Conservation (phyloP, 2,888 invertebrate genomes). For the Drosophila sordidapex region DNA sequence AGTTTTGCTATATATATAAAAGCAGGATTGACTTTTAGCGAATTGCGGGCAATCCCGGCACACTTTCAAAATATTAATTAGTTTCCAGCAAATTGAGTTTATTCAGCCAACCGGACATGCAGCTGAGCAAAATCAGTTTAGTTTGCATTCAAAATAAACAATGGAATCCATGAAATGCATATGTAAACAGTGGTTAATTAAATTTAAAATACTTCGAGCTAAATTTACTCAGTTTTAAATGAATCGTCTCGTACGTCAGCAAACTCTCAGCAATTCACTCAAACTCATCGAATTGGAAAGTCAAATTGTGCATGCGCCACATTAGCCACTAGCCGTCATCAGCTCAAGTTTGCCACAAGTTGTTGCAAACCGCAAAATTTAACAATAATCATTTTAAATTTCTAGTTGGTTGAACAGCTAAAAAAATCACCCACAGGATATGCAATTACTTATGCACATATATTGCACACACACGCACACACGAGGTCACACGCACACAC, state of each 20-base stretch:
- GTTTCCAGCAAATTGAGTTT: constrained; percentile 60
- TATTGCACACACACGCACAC: constrained; percentile 18
- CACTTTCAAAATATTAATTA: constrained; percentile 56
- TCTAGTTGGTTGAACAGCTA: constrained; percentile 33
- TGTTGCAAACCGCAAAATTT: constrained; percentile 27
- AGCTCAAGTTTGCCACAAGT: constrained; percentile 27
- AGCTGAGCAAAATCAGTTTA: neutral
- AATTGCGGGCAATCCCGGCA: constrained; percentile 33
- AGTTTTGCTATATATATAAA: constrained; percentile 10
- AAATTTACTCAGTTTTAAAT: constrained; percentile 18
- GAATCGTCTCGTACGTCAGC: neutral
- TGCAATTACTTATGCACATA: constrained; percentile 51
- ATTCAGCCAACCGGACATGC: constrained; percentile 2
- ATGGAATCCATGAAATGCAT: constrained; percentile 41
- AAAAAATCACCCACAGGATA: constrained; percentile 27
- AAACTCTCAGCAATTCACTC: constrained; percentile 1
- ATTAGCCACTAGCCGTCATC: constrained; percentile 17
- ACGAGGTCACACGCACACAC: neutral
- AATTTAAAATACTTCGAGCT: constrained; percentile 12
- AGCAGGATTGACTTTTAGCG: constrained; percentile 45
- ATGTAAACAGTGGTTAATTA: constrained; percentile 36
- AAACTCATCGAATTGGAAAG: constrained; percentile 28
- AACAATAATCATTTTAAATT: constrained; percentile 35
- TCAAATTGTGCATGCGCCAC: constrained; percentile 46
- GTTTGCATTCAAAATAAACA: constrained; percentile 29